phyloP scores from a whole-genome alignment of 2,113 vertebrate species.

The Oriolus oriolus region DNA sequence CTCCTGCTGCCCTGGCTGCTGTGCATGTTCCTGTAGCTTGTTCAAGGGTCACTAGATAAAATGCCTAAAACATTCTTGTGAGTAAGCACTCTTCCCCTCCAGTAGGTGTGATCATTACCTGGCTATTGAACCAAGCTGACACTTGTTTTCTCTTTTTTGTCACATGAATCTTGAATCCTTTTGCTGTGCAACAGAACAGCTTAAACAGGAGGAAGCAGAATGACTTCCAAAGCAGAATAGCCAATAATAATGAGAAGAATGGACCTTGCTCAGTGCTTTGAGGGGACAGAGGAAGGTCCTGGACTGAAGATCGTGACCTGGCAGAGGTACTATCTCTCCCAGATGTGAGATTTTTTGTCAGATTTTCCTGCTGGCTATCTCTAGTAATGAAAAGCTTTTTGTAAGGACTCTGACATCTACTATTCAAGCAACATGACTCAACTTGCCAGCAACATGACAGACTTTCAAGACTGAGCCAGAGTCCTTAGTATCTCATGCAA shows the following conservation, averaged over 20 bases:
- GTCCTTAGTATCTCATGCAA: not conserved
- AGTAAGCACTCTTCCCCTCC: not conserved
- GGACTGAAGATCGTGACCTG: not conserved
- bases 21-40: not conserved
- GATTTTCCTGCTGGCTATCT: not conserved
- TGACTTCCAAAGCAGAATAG: not conserved
- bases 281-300: not conserved
- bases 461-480: not conserved
- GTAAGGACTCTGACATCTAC: not conserved
- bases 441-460: no score
- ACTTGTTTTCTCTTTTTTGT: not conserved
- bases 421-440: not conserved
- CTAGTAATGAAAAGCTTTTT: not conserved
- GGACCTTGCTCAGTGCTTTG: rapidly evolving
- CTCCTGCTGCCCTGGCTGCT: not conserved
- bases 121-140: not conserved
- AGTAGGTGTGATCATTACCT: not conserved
- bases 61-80: not conserved
- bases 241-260: not conserved
- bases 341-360: not conserved
- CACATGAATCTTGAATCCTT: not conserved
- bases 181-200: not conserved
- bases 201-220: not conserved
- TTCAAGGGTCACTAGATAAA: not conserved
- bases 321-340: not conserved